These are phyloP conservation scores for Hippasteria phrygiana DNA, from an alignment of 53 echinoderm and acorn worm genomes.

Conservation along the genomic window DNA sequence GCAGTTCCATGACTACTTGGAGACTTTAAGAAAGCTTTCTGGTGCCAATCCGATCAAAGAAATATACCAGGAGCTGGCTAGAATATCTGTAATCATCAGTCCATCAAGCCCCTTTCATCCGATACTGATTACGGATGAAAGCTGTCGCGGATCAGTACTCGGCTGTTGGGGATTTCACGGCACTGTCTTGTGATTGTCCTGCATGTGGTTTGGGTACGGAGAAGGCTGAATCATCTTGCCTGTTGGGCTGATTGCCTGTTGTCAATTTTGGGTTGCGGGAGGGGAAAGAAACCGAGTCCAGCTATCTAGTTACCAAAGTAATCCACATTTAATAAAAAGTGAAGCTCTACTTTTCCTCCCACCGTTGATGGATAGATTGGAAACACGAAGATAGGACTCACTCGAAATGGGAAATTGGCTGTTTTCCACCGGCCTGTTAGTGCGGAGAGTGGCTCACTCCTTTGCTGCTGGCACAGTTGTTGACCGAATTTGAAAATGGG, in stretches of 20 bases:
- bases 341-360: slow-evolving; percentile 37
- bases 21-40: not conserved
- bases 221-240: not conserved
- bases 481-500: not conserved
- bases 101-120: not conserved
- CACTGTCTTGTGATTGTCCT: slow-evolving; percentile 26
- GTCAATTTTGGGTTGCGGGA: not conserved
- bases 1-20: too few species aligned
- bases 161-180: slow-evolving; percentile 30
- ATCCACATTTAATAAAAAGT: slow-evolving; percentile 63
- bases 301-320: slow-evolving; percentile 62
- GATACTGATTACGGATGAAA: slow-evolving; percentile 43
- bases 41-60: not conserved
- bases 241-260: slow-evolving; percentile 33
- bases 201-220: not conserved
- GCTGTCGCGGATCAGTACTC: slow-evolving; percentile 18
- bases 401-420: slow-evolving; percentile 50
- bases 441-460: not conserved
- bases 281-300: not conserved
- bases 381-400: slow-evolving; percentile 36
- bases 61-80: not conserved
- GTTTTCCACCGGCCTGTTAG: not conserved
- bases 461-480: not conserved
- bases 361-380: slow-evolving; percentile 32
- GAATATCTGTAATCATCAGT: not conserved